Conservation (phyloP, 2,797 vertebrate species). For the Delichon dasypus region DNA sequence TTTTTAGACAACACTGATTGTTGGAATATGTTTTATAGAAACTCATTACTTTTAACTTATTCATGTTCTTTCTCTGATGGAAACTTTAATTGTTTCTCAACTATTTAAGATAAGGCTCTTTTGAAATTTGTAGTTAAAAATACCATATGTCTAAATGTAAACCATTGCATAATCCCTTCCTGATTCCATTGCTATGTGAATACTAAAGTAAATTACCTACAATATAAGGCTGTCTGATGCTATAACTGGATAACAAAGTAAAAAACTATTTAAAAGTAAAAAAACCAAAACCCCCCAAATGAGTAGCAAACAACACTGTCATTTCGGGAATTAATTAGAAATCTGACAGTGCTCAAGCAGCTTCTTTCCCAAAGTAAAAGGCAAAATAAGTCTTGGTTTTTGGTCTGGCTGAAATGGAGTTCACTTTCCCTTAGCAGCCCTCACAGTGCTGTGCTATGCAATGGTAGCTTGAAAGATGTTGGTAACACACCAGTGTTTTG, state of each 20-base stretch:
- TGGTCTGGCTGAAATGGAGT: background rate
- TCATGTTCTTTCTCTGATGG: background rate
- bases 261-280: background rate
- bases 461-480: background rate
- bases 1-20: slow-evolving; percentile 10
- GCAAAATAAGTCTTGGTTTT: background rate
- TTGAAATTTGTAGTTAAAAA: slow-evolving; percentile 27
- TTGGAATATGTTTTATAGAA: slow-evolving; percentile 11
- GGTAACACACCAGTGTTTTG: background rate
- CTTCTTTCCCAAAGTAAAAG: background rate
- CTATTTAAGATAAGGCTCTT: slow-evolving; percentile 10
- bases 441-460: background rate
- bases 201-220: background rate
- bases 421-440: background rate
- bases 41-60: slow-evolving; percentile 31
- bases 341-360: background rate
- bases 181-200: background rate
- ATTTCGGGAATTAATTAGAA: background rate
- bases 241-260: background rate
- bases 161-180: background rate
- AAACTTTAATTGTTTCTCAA: slow-evolving; percentile 33
- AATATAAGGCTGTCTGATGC: background rate
- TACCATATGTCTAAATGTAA: background rate
- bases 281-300: accelerated
- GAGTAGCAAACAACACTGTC: background rate